Evolutionary conservation across 2,888 invertebrate genomes (phyloP), one percentile per base, ranked within the genome.

Genomic region (Nasonia oneida): DNA sequence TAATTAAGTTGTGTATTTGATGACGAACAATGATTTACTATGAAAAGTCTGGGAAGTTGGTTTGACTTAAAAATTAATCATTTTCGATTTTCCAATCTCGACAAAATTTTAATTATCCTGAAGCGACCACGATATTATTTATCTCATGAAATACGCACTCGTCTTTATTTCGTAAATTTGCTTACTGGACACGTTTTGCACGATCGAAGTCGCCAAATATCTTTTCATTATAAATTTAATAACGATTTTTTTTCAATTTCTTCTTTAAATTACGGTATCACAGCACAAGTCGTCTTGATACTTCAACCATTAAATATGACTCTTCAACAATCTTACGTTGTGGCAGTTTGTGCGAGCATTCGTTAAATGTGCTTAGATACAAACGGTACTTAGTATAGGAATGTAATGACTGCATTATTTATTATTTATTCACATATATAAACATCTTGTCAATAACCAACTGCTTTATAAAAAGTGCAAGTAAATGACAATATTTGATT

Each of bases 301-400:
- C 53, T 85, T 57, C 29, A 64, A 82, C 82, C 70, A 81, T 70
- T 61, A 57, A 76, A 33, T 74, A 82, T 81, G 81, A 67, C 84
- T 84, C 76, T 76, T 84, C 80, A 85, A 85, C 85, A 87, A 87
- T 85, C 87, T 87, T 86, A 86, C 67, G 15, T 87, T 82, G 80
- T 77, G 81, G 76, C 73, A 87, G 74, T 79, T 82, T 81, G 83
- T 81, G 85, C 87, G 81, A 85, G 53, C 77, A 81, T 79, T 86
- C 37, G 70, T 75, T 77, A 37, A 81, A 83, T 84, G 79, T 84
- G 81, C 87, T 85, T 83, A 83, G 37, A 84, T 84, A 76, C 37
- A 79, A 85, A 81, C 18, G 85, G 87, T 87, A 84, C 85, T 81
- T 84, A 15, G 78, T 76, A 86, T 86, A 87, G 85, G 87, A 87